Evolutionary conservation across 2,797 vertebrate species (phyloP).

Genomic region (Tarsius wallacei): DNA sequence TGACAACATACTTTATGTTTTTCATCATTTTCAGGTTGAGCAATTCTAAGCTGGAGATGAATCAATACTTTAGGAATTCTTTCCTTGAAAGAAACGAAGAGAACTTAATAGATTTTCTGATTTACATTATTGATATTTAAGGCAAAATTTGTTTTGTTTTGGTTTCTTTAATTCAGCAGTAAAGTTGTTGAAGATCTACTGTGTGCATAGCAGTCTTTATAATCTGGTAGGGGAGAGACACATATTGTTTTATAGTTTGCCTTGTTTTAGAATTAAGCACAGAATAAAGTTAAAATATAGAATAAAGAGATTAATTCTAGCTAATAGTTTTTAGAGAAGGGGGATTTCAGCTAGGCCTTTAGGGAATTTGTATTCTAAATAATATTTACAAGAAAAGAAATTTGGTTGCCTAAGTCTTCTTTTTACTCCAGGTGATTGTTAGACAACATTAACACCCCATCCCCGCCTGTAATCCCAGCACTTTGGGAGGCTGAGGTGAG

Average conservation of each 20-base stretch:
- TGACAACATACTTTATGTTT: neutral
- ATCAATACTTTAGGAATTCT: slow-evolving; percentile 18
- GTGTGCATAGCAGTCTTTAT: slow-evolving; percentile 24
- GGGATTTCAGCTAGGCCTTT: neutral
- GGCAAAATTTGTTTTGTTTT: slow-evolving; percentile 54
- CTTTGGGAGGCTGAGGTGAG: no score
- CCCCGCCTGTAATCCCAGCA: no score
- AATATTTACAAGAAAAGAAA: neutral
- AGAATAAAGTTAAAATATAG: neutral
- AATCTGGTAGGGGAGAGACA: neutral
- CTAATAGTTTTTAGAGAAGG: neutral
- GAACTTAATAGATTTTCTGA: neutral
- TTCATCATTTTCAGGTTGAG: slow-evolving; percentile 27
- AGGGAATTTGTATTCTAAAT: neutral
- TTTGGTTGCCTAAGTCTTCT: neutral
- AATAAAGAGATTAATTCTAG: neutral
- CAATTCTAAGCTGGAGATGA: neutral
- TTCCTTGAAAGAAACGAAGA: slow-evolving; percentile 6
- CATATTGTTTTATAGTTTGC: neutral
- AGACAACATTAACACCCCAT: no score
- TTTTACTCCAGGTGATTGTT: neutral
- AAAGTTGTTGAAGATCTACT: neutral
- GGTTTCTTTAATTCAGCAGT: neutral
- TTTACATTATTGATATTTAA: neutral
- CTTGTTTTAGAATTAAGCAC: neutral